Evolutionary conservation across 2,797 vertebrate genomes (phyloP).

Genomic region (Ceryle rudis): DNA sequence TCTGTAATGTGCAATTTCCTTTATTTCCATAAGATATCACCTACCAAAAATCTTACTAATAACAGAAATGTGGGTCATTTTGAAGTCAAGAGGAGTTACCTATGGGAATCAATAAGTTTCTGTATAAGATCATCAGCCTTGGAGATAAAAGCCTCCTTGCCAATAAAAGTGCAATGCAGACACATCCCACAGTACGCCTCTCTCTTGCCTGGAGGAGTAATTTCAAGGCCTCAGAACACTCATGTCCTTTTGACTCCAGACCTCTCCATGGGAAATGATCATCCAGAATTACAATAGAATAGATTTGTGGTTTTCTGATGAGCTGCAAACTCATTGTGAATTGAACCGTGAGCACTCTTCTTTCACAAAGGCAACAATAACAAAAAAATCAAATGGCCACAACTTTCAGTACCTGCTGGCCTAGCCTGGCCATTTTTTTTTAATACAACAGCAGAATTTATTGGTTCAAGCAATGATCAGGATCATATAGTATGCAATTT

Average conservation of each 20-base stretch:
- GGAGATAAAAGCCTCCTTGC: background rate
- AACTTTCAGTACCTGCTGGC: background rate
- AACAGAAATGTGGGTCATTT: background rate
- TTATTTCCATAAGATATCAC: background rate
- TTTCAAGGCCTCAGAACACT: slow-evolving; percentile 11
- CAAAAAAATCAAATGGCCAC: background rate
- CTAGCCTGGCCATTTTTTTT: background rate
- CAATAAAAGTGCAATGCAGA: background rate
- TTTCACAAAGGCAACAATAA: background rate
- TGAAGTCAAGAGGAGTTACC: background rate
- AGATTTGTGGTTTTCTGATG: background rate
- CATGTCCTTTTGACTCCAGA: slow-evolving; percentile 12
- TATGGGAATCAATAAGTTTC: background rate
- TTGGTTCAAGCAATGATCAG: background rate
- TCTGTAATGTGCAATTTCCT: background rate
- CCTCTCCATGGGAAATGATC: background rate
- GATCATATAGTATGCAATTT: background rate
- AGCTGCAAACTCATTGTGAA: background rate
- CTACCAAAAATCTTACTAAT: background rate
- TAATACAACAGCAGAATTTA: background rate
- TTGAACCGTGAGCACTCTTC: background rate
- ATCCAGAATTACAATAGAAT: background rate
- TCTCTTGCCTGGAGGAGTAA: background rate
- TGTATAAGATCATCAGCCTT: background rate
- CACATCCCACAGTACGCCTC: background rate